Conservation (phyloP, 1,140 invertebrate species). For the Polypedilum pembai region DNA sequence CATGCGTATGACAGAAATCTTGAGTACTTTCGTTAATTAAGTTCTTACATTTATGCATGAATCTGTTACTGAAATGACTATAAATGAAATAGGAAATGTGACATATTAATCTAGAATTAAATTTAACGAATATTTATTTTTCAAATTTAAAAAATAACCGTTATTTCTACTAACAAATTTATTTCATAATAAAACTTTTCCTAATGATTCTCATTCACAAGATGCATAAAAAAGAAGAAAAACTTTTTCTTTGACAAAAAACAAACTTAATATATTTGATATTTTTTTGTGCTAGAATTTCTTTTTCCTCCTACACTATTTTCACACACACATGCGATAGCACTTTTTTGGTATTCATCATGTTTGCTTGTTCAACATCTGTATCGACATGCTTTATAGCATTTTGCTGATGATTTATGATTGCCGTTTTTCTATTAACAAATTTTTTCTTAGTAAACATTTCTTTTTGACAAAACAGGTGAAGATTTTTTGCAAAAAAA, state of each 20-base stretch:
- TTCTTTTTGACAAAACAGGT: too few species aligned
- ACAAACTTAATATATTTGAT: too few species aligned
- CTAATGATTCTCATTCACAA: too few species aligned
- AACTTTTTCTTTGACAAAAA: too few species aligned
- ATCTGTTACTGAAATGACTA: neutral
- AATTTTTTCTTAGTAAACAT: neutral
- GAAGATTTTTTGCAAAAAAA: neutral
- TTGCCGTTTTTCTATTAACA: slow-evolving; percentile 2
- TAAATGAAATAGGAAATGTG: neutral
- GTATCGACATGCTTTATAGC: slow-evolving; percentile 12
- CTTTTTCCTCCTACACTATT: neutral
- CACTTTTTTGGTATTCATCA: slow-evolving; percentile 22
- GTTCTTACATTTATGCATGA: neutral
- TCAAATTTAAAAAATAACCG: too few species aligned
- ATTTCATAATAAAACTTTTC: too few species aligned
- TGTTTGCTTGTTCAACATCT: slow-evolving; percentile 23
- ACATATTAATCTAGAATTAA: neutral
- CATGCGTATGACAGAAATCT: neutral
- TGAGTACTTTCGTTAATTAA: neutral
- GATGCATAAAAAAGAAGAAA: too few species aligned
- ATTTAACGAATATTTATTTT: neutral
- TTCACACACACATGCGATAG: neutral
- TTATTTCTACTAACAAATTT: too few species aligned
- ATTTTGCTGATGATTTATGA: slow-evolving; percentile 6
- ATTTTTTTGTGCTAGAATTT: neutral